Evolutionary conservation across 2,888 invertebrate genomes (phyloP), one percentile per base, ranked within the genome.

Genomic region (Crepidodera aurea): DNA sequence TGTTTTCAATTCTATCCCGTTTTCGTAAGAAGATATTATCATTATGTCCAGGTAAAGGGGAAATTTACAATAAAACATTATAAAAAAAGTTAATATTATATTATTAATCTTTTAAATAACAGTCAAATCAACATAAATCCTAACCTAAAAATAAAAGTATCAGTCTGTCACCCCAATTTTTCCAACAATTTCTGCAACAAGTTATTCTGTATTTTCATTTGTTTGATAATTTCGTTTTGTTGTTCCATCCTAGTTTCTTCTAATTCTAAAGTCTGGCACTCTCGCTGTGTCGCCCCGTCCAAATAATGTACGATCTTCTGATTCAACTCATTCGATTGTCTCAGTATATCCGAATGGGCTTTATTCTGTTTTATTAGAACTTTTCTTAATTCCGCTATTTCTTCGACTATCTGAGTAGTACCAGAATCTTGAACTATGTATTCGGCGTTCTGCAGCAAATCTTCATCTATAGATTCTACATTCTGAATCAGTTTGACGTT

Each of bases 201-300:
- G 29, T 25, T 54, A 34, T 69, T 68, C 19, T 69, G 66, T 10
- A 61, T 48, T 48, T 61, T 66, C 65, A 67, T 66, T 51, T 69
- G 69, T 25, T 67, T 60, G 6, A 67, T 63, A 8, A 67, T 61
- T 51, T 68, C 69, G 6, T 66, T 60, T 25, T 69, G 67, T 50
- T 69, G 66, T 25, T 60, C 56, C 51, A 62, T 53, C 40, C 63
- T 51, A 0, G 60, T 61, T 42, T 66, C 62, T 19, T 68, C 62
- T 1, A 68, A 51, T 39, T 62, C 60, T 7, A 66, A 19, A 15
- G 54, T 42, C n/a, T 64, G 60, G 18, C 54, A 44, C 37, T 69
- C 64, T 13, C 60, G 61, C 16, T 60, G 51, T 1, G 60, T 48
- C 0, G 65, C 39, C 6, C 53, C 51, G 5, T 65, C 67, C n/a